Base-by-base conservation (phyloP, 1,140 invertebrate species). In the Diorhabda carinulata region DNA sequence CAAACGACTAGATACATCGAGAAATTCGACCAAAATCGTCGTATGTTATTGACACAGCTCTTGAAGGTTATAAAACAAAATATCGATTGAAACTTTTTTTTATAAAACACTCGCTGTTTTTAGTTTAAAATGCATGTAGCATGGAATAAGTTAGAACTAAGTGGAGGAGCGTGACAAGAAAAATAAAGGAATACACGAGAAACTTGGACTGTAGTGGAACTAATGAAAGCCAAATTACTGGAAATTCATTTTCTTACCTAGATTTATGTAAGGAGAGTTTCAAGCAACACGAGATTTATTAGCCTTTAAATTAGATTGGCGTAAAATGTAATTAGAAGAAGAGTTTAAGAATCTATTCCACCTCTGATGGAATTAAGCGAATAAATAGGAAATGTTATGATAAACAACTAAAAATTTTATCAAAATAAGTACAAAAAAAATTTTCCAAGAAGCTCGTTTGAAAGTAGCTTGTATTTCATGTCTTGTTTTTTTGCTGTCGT, bases 91-190 rank as follows among this genome's bases (percentile, higher is more conserved):
- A 25, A 25, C 25, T 25, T 25, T 25, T 25, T 25, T 25, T 25
- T 25, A 25, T 25, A 25, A 25, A 25, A 25, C 25, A 25, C 3
- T 52, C 47, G 3, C n/a, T 52, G 47, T 52, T 6, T 52, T 52
- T 52, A 52, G 47, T 52, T 52, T 52, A 52, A 52, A 52, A 52
- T 52, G 47, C 47, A 52, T 52, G 47, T 52, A 52, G 47, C 47
- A 52, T 52, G 47, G 47, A 52, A 52, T 52, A 52, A 52, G 47
- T 52, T 52, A 52, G n/a, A 52, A n/a, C n/a, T 52, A 52, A 52
- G 47, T 52, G 47, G 47, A 52, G n/a, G 47, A 52, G 47, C 47
- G 47, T 52, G 47, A 52, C 47, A n/a, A n/a, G 47, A 52, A 52
- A 52, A 52, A 52, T 52, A 52, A 52, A 52, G 47, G n/a, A 52